Evolutionary conservation across 2,113 vertebrate species (phyloP).

Genomic region (Natator depressus): DNA sequence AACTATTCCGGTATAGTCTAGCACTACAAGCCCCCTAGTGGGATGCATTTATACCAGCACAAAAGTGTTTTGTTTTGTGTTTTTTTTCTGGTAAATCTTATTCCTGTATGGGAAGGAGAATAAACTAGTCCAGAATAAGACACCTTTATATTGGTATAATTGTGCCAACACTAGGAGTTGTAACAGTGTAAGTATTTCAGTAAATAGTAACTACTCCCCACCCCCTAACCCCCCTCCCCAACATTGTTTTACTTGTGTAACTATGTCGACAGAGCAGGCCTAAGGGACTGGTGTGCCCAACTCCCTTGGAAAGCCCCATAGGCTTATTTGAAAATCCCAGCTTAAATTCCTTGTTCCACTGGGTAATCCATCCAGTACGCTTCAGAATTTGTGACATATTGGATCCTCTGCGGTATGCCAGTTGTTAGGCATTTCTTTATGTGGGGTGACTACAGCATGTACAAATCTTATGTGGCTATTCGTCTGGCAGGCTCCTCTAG

Average conservation of each 20-base stretch:
- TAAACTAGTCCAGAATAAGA: neutral
- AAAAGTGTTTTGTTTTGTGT: neutral
- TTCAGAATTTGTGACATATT: neutral
- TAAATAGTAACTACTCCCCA: neutral
- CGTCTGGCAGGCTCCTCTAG: neutral
- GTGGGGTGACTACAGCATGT: neutral
- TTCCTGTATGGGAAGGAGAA: neutral
- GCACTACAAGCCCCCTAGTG: neutral
- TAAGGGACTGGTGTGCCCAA: neutral
- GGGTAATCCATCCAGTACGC: neutral
- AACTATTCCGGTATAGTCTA: neutral
- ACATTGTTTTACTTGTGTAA: neutral
- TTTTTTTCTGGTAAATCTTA: neutral
- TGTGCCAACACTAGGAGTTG: neutral
- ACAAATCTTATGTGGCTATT: neutral
- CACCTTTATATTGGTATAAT: neutral
- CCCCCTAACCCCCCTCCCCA: accelerated
- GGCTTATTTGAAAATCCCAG: neutral
- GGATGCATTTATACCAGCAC: neutral
- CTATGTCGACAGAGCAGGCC: no score
- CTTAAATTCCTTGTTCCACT: neutral
- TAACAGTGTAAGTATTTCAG: neutral
- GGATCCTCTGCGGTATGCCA: neutral
- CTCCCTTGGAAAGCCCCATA: neutral
- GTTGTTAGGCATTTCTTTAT: neutral